Evolutionary conservation across 2,797 vertebrate species (phyloP).

Genomic region (Myotis planiceps): DNA sequence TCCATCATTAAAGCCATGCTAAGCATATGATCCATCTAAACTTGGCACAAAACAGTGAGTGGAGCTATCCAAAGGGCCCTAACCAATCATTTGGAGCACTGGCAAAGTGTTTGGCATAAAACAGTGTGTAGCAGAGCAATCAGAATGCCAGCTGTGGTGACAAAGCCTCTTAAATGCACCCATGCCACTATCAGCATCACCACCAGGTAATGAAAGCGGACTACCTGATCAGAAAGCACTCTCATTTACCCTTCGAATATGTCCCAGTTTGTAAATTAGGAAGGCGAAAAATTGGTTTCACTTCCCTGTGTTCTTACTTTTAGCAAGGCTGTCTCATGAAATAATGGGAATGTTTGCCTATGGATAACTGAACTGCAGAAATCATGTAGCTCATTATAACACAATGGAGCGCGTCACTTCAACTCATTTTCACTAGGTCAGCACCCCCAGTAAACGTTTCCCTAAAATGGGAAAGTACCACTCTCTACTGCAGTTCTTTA

Average conservation of each 20-base stretch:
- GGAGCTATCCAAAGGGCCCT: background rate
- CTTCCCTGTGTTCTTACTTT: background rate
- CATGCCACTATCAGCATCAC: background rate
- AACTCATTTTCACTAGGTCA: background rate
- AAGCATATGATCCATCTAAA: conserved; percentile 59
- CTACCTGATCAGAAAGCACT: background rate
- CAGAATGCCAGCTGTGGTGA: background rate
- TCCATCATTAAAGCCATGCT: conserved; percentile 37
- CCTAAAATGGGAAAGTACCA: background rate
- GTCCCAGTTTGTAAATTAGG: conserved; percentile 2
- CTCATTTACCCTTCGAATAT: background rate
- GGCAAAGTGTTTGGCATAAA: background rate
- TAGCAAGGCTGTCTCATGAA: background rate
- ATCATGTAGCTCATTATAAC: background rate
- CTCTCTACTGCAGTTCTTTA: background rate
- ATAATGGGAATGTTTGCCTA: conserved; percentile 6
- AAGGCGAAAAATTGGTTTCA: background rate
- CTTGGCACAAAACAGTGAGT: background rate
- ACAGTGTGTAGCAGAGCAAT: background rate
- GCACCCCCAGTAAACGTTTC: background rate
- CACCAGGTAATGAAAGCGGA: background rate
- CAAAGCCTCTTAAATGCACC: background rate
- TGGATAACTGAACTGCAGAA: background rate
- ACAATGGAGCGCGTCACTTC: background rate
- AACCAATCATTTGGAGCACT: conserved; percentile 34